Conservation (phyloP, 53 echinoderm and acorn worm genomes). For the Stichopus horrens region DNA sequence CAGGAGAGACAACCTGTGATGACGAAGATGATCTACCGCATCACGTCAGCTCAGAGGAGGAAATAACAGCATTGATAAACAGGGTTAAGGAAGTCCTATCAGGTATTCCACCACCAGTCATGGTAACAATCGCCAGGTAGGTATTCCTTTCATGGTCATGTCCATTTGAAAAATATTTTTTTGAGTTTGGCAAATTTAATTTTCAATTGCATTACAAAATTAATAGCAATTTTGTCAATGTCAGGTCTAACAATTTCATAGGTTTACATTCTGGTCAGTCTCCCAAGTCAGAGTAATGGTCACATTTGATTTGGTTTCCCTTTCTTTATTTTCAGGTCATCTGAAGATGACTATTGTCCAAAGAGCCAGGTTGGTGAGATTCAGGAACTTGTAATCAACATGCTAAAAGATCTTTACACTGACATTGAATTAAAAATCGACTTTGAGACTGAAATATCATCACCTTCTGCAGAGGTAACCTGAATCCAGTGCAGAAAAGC, state of each 20-base stretch:
- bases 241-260: too few species aligned
- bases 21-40: conserved; percentile 88
- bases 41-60: conserved; percentile 82
- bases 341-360: conserved; percentile 95
- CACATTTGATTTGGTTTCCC: neutral
- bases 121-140: conserved; percentile 90
- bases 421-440: conserved; percentile 72
- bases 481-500: too few species aligned
- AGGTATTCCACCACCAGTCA: conserved; percentile 65
- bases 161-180: neutral
- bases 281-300: too few species aligned
- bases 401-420: conserved; percentile 64
- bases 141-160: neutral
- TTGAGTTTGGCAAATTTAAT: too few species aligned
- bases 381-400: conserved; percentile 65
- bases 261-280: too few species aligned
- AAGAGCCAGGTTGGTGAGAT: conserved; percentile 76
- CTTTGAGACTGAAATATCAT: conserved; percentile 45
- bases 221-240: too few species aligned
- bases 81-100: conserved; percentile 59
- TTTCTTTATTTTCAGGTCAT: conserved; percentile 66
- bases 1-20: conserved; percentile 88
- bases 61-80: conserved; percentile 67
- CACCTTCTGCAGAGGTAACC: neutral
- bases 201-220: too few species aligned